These are phyloP conservation scores for Corbicula japonica DNA, from an alignment of 2,888 invertebrate species.

Conservation along the genomic window DNA sequence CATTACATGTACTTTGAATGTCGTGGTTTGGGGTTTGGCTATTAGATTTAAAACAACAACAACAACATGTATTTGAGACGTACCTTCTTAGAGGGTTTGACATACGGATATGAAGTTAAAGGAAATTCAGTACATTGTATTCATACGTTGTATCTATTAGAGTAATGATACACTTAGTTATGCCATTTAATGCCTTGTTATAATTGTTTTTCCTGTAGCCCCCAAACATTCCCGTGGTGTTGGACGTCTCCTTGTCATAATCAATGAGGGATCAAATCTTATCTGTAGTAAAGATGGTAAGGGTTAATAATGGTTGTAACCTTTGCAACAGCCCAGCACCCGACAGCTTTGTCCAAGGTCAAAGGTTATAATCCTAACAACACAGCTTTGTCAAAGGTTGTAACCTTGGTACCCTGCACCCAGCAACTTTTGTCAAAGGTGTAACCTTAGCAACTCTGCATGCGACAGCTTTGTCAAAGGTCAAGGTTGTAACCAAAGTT, in stretches of 20 bases:
- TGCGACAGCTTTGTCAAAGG: not conserved
- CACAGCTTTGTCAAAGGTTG: not conserved
- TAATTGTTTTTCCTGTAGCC: constrained; percentile 43
- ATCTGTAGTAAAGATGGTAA: constrained; percentile 86
- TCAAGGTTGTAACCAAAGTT: constrained; percentile 1
- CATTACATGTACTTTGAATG: no score
- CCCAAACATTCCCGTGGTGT: constrained; percentile 85
- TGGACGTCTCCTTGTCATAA: constrained; percentile 89
- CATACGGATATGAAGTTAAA: no score
- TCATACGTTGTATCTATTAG: no score
- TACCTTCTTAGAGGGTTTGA: no score
- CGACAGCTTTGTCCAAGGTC: constrained; percentile 29
- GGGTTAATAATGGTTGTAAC: constrained; percentile 51
- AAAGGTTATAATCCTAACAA: constrained; percentile 24
- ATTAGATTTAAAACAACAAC: no score
- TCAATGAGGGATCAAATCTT: constrained; percentile 86
- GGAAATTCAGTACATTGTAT: no score
- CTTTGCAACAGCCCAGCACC: constrained; percentile 8
- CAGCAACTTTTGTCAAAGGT: not conserved
- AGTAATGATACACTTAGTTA: no score
- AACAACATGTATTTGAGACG: no score
- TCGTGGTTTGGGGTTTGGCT: no score
- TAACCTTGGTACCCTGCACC: not conserved
- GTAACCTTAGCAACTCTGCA: not conserved
- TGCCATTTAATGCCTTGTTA: no score